Evolutionary conservation across 1,140 invertebrate species (phyloP), one percentile per base, ranked within the genome.

Genomic region (Paraescarpia echinospica): DNA sequence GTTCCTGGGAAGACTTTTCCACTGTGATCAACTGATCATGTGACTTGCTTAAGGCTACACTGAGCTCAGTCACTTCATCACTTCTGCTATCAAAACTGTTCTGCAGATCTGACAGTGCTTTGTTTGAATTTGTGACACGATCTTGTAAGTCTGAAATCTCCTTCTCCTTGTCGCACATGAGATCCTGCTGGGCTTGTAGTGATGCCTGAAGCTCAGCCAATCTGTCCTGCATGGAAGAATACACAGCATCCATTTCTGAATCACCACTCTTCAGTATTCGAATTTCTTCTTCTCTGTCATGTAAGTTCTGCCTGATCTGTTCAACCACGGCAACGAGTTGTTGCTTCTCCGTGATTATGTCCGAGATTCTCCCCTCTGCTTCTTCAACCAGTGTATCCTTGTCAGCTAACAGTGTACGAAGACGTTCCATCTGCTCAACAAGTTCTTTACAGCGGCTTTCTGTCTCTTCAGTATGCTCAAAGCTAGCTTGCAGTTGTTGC

Each of bases 71-170:
- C 5, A 34, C 1, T 90, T 34, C 90, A 90, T 4, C 14, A 33
- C 90, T 90, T 77, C 2, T 77, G 22, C 22, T 77, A 1, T 77
- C 59, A 77, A 77, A 77, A 77, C 59, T 77, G 8, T 27, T 27
- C 59, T 77, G 59, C 59, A 77, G 22, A 77, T 77, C 59, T 27
- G 59, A 77, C 14, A 90, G n/a, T 41, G 90, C 33, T 90, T 90
- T 41, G 35, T 34, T 90, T n/a, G 35, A 90, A 12, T 18, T 34
- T 90, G 90, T 18, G 34, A 34, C 90, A 33, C 48, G 8, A 12
- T 91, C 34, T 91, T 91, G 91, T 22, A 35, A 90, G 33, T 90
- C 89, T 90, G 27, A 90, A 33, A 90, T 90, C 33, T 34, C 35
- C 33, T 90, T 35, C 6, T 90, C 89, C 89, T 90, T 90, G 4